Conservation (phyloP, 2,888 invertebrate species). For the Platynereis dumerilii region DNA sequence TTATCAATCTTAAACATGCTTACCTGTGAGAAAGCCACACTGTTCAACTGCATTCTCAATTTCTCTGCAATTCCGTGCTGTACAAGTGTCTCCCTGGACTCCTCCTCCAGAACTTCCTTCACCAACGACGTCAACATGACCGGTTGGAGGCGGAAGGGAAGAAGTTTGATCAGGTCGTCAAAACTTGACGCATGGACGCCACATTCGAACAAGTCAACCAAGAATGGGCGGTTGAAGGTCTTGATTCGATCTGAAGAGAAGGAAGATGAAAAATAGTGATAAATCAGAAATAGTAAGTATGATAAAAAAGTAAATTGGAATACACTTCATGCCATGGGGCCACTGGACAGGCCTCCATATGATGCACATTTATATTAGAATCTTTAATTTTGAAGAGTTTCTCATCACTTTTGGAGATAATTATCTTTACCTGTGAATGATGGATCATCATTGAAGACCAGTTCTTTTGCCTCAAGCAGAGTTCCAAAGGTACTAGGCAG, state of each 20-base stretch:
- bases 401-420: no score
- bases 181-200: constrained; percentile 33
- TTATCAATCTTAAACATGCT: no score
- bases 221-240: constrained; percentile 35
- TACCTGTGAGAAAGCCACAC: constrained; percentile 32
- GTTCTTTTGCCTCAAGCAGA: constrained; percentile 29
- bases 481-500: constrained; percentile 22
- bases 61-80: constrained; percentile 37
- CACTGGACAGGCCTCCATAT: no score
- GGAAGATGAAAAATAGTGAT: no score
- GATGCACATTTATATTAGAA: no score
- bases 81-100: constrained; percentile 30
- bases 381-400: no score
- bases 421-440: constrained; percentile 25
- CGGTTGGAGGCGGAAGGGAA: constrained; percentile 38
- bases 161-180: constrained; percentile 35
- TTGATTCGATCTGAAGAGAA: constrained; percentile 29
- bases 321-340: no score
- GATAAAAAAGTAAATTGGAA: no score
- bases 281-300: no score
- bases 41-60: constrained; percentile 38
- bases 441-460: constrained; percentile 42
- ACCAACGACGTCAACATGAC: constrained; percentile 37
- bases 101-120: constrained; percentile 37
- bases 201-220: constrained; percentile 42